These are phyloP conservation scores for Drosophila phalerata DNA, from an alignment of 2,888 invertebrate genomes.

Conservation along the genomic window DNA sequence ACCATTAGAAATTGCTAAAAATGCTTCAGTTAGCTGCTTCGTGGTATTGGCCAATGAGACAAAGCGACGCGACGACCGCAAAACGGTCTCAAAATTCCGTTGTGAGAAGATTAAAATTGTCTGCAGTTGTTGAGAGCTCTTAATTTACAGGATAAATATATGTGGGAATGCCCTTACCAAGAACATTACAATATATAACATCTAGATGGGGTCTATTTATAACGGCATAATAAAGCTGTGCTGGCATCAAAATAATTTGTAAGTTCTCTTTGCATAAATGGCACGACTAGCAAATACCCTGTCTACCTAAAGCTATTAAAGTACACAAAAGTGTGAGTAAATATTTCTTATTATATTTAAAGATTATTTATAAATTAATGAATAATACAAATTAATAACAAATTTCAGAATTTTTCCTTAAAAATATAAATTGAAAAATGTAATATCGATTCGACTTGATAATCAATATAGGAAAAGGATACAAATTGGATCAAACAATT, in stretches of 20 bases:
- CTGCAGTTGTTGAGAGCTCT: constrained; percentile 32
- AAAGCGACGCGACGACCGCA: constrained; percentile 4
- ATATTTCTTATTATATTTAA: neutral
- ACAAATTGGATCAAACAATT: too few species aligned
- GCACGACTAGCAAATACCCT: neutral
- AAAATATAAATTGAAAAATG: neutral
- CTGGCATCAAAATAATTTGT: neutral
- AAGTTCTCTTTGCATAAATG: neutral
- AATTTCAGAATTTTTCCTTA: neutral
- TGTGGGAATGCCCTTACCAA: constrained; percentile 32
- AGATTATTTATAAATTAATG: neutral
- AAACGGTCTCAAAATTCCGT: constrained; percentile 26
- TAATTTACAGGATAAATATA: constrained; percentile 31
- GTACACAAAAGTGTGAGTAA: neutral
- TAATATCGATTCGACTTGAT: neutral
- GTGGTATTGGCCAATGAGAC: constrained; percentile 25
- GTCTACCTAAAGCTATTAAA: neutral
- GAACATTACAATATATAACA: constrained; percentile 10
- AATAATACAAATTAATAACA: neutral
- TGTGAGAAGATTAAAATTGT: constrained; percentile 21
- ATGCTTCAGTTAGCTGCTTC: constrained; percentile 34
- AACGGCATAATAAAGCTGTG: constrained; percentile 14
- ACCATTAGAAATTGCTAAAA: constrained; percentile 63
- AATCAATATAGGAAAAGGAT: too few species aligned
- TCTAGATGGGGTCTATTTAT: constrained; percentile 7